These are phyloP conservation scores for Euura saliciscinereae DNA, from an alignment of 1,140 invertebrate species.

Conservation along the genomic window DNA sequence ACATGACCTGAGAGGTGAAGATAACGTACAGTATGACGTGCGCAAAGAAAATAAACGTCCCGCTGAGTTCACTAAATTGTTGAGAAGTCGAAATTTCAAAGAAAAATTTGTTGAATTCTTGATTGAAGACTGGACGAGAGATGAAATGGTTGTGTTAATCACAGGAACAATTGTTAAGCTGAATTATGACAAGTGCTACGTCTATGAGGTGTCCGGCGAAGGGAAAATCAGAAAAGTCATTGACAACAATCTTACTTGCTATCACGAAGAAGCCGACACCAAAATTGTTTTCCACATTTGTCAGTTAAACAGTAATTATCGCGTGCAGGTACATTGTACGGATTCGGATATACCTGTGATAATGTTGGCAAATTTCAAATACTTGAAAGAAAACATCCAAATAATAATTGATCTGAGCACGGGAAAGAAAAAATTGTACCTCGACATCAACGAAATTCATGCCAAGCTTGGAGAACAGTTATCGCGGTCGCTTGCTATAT, in stretches of 20 bases:
- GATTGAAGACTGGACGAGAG: constrained; percentile 27
- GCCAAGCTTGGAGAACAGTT: no score
- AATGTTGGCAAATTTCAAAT: no score
- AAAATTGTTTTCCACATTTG: constrained; percentile 30
- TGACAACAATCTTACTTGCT: constrained; percentile 26
- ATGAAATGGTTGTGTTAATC: constrained; percentile 23
- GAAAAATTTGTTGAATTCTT: no score
- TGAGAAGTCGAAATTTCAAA: no score
- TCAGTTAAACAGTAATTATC: constrained; percentile 25
- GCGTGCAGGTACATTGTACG: constrained; percentile 30
- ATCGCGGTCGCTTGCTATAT: no score
- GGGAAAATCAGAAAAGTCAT: no score
- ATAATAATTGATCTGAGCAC: no score
- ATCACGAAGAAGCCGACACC: constrained; percentile 31
- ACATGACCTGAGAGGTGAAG: constrained; percentile 30
- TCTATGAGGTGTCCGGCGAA: no score
- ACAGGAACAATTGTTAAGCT: constrained; percentile 24
- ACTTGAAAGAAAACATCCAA: no score
- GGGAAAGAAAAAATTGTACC: no score
- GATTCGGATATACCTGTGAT: no score
- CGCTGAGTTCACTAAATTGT: constrained; percentile 26
- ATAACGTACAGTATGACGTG: constrained; percentile 25
- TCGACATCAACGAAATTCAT: no score
- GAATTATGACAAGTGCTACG: constrained; percentile 30
- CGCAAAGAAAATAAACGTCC: constrained; percentile 29